Evolutionary conservation across 2,888 invertebrate species (phyloP), one percentile per base, ranked within the genome.

Genomic region (Tortricodes alternella): DNA sequence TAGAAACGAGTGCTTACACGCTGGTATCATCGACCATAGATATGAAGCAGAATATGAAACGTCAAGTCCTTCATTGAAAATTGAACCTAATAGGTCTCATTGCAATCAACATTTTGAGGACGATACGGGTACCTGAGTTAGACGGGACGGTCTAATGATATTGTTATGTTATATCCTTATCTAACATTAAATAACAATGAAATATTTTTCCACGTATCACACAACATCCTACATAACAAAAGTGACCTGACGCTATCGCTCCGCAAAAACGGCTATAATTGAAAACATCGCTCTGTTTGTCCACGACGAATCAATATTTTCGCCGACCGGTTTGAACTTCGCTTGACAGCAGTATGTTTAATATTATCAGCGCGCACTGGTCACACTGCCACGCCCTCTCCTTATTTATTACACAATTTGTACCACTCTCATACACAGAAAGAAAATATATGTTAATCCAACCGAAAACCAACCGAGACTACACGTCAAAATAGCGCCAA

Each of bases 261-360:
- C 5, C 48, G 55, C 11, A 38, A 24, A n/a, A n/a, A n/a, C n/a
- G n/a, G n/a, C n/a, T n/a, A n/a, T n/a, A 39, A 53, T 53, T 34
- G 53, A 46, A 39, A 23, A 21, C 41, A 38, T 39, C 39, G 49
- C 21, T 21, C n/a, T 53, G 49, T 56, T 49, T 56, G 43, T 15
- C 35, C 55, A 49, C 48, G 48, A 48, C 24, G 19, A 43, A 49
- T 56, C 55, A 56, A 56, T 49, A 56, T 56, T 56, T 56, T 49
- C 37, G 43, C 34, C 46, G 55, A 43, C 21, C 18, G 41, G 24
- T 15, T 27, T 27, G 53, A 46, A 29, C 38, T 29, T 18, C 43
- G 24, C 35, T 2, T 16, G 38, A 9, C 24, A 23, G n/a, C 11
- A 5, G 2, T 34, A 18, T 41, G 11, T 24, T 15, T 15, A 15